A percentile compares a stretch with the other conserved stretches of the same genome.
Conservation (phyloP, 1,140 invertebrate species). For the Theocolax elegans region DNA sequence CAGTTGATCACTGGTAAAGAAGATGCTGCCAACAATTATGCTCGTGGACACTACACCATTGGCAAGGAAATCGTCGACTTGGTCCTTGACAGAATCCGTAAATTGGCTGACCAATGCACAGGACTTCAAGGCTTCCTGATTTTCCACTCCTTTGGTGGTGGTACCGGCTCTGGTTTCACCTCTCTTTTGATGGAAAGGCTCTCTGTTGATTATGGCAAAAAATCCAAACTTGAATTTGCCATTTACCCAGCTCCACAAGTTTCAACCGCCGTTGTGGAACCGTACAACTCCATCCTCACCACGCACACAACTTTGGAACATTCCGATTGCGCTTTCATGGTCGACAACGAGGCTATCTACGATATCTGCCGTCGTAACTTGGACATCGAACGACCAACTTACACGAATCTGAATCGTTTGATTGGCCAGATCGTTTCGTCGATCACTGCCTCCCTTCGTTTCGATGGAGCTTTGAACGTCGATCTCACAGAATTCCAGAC, state of each 20-base stretch:
- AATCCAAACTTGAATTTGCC: constrained; percentile 75
- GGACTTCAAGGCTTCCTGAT: constrained; percentile 77
- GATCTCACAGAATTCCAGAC: constrained; percentile 73
- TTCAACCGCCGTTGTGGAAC: constrained; percentile 77
- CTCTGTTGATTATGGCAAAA: constrained; percentile 76
- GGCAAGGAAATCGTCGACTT: constrained; percentile 77
- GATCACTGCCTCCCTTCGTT: constrained; percentile 70
- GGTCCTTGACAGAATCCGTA: constrained; percentile 72
- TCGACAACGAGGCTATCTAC: constrained; percentile 79
- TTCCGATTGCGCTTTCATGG: constrained; percentile 76
- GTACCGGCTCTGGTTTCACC: constrained; percentile 78
- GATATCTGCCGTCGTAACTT: constrained; percentile 76
- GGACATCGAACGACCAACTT: constrained; percentile 72
- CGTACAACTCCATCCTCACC: constrained; percentile 70
- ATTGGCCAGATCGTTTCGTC: constrained; percentile 74
- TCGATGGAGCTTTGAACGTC: constrained; percentile 52
- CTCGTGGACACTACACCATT: constrained; percentile 71
- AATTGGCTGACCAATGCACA: constrained; percentile 71
- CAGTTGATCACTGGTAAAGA: constrained; percentile 71
- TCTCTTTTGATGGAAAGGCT: constrained; percentile 77
- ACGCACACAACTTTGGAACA: constrained; percentile 79
- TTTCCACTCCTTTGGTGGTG: constrained; percentile 80
- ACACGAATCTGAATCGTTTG: constrained; percentile 75
- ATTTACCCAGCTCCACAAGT: constrained; percentile 82
- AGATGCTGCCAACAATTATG: constrained; percentile 46